Evolutionary conservation across 2,888 invertebrate genomes (phyloP).

Genomic region (Autographa gamma): DNA sequence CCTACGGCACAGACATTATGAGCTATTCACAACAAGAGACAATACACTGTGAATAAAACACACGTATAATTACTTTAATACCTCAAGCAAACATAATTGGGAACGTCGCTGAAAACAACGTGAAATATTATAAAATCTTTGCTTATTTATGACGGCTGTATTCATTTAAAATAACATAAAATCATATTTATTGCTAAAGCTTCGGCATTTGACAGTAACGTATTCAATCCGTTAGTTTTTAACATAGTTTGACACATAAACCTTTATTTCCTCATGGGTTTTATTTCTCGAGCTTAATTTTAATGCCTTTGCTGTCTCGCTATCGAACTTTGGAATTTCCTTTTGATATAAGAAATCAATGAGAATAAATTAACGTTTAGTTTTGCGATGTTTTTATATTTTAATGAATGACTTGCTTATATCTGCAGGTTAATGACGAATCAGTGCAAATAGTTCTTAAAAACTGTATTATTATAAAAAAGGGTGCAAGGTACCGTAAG

Average conservation of each 20-base stretch:
- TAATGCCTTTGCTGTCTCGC: neutral
- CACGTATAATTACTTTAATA: conserved; percentile 12
- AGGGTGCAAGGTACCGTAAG: conserved; percentile 37
- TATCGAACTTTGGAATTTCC: neutral
- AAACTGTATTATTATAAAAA: conserved; percentile 14
- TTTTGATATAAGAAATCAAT: neutral
- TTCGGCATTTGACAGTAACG: conserved; percentile 25
- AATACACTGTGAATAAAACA: conserved; percentile 23
- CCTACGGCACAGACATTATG: conserved; percentile 11
- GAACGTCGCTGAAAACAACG: conserved; percentile 23
- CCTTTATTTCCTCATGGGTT: conserved; percentile 11
- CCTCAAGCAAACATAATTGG: neutral
- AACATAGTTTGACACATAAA: conserved; percentile 38
- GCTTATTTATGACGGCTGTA: neutral
- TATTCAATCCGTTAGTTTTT: conserved; percentile 23
- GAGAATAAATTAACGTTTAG: neutral
- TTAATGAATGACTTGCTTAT: too few relatives aligned
- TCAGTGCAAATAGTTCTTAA: neutral
- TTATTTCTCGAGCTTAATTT: neutral
- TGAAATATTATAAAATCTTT: neutral
- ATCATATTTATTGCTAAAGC: conserved; percentile 8
- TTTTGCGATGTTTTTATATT: neutral
- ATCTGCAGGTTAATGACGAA: neutral
- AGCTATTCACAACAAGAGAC: conserved; percentile 13
- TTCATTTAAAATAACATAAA: conserved; percentile 9